Evolutionary conservation across 2,113 vertebrate genomes (phyloP).

Genomic region (Anser cygnoides): DNA sequence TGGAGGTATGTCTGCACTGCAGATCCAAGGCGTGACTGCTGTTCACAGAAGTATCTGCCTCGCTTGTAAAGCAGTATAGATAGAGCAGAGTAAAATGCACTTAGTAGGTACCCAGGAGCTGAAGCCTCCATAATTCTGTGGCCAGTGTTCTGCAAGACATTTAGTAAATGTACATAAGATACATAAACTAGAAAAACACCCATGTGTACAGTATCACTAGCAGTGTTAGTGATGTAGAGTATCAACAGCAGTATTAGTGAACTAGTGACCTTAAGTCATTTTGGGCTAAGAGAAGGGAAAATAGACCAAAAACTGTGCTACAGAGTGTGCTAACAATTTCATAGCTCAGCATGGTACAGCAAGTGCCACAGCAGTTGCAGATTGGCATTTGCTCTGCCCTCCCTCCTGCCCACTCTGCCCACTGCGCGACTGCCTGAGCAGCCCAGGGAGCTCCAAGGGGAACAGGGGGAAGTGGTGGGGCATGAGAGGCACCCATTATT

Average conservation of each 20-base stretch:
- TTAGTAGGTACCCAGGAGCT: background rate
- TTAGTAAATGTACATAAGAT: background rate
- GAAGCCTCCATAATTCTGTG: background rate
- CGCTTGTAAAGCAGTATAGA: background rate
- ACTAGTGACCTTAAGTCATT: background rate
- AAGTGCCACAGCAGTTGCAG: background rate
- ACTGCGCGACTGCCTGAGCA: background rate
- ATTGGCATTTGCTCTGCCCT: background rate
- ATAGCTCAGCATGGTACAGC: background rate
- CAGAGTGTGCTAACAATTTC: background rate
- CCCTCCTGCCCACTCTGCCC: background rate
- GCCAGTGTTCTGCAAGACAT: background rate
- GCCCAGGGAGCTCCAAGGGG: background rate
- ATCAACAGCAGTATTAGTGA: background rate
- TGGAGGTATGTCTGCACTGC: background rate
- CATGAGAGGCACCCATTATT: background rate
- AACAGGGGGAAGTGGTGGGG: background rate
- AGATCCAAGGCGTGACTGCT: background rate
- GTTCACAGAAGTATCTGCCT: background rate
- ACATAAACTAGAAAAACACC: background rate
- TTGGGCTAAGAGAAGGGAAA: background rate
- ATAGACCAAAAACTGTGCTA: background rate
- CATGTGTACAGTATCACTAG: background rate
- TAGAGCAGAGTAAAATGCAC: background rate
- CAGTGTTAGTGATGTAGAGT: background rate